Percentiles rank a stretch among this genome's conserved stretches.
These are phyloP conservation scores for Melanotaenia boesemani DNA, from an alignment of 2,797 vertebrate genomes.

Conservation along the genomic window DNA sequence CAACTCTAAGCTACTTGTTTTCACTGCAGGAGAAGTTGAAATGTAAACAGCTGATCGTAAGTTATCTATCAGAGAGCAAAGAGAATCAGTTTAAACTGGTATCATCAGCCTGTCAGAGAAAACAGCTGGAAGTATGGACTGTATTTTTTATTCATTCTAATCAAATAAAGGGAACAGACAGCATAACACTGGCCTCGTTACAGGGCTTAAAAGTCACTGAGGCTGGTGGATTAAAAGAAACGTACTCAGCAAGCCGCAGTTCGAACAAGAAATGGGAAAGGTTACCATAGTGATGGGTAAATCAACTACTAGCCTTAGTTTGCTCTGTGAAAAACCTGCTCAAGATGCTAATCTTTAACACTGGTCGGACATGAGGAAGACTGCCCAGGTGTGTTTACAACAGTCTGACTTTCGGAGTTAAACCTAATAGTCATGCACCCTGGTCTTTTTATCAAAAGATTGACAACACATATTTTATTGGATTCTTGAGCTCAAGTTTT, in stretches of 20 bases:
- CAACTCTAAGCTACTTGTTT: background rate
- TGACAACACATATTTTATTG: background rate
- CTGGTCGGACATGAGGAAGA: conserved; percentile 13
- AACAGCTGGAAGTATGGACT: background rate
- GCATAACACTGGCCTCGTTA: background rate
- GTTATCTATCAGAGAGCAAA: background rate
- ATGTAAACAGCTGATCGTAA: conserved; percentile 4
- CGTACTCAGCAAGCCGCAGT: conserved; percentile 23
- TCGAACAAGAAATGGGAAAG: conserved; percentile 28
- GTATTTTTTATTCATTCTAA: background rate
- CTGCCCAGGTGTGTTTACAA: background rate
- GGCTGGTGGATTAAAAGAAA: background rate
- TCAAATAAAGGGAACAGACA: background rate
- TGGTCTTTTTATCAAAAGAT: background rate
- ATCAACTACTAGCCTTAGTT: conserved; percentile 65
- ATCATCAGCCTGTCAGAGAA: background rate
- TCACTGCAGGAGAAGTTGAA: conserved; percentile 24
- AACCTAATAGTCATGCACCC: background rate
- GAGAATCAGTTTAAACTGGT: background rate
- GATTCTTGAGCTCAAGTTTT: background rate
- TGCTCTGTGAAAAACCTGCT: conserved; percentile 21
- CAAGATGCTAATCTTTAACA: conserved; percentile 19
- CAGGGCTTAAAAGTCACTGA: background rate
- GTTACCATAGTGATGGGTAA: conserved; percentile 74
- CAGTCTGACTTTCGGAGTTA: conserved; percentile 12